These are phyloP conservation scores for Ciconia nigra DNA, from an alignment of 2,797 vertebrate genomes.

Conservation along the genomic window DNA sequence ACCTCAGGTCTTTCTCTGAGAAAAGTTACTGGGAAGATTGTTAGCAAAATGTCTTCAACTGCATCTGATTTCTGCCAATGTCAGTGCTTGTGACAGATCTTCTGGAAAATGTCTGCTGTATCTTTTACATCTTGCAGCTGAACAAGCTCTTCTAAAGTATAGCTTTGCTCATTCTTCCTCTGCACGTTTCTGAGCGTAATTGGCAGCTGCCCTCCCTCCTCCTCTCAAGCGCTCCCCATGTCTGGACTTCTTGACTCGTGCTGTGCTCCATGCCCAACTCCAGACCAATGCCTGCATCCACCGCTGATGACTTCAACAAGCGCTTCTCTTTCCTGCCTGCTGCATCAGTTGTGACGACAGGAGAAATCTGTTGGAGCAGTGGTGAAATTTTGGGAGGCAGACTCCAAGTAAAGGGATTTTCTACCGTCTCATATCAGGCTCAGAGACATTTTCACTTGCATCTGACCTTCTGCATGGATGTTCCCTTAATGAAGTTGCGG, in stretches of 20 bases:
- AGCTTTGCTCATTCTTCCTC: not conserved
- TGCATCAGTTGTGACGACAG: not conserved
- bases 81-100: not conserved
- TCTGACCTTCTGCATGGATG: not conserved
- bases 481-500: not conserved
- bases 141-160: not conserved
- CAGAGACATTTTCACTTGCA: not conserved
- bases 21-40: not conserved
- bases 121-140: not conserved
- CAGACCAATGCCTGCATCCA: not conserved
- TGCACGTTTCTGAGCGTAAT: rapidly evolving
- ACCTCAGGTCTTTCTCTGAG: not conserved
- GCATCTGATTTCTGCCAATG: not conserved
- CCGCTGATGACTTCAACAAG: not conserved
- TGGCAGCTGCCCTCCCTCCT: not conserved
- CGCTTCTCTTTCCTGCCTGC: not conserved
- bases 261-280: not conserved
- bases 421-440: not conserved
- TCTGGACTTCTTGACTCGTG: not conserved
- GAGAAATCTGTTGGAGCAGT: not conserved
- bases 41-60: not conserved
- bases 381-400: not conserved
- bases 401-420: not conserved
- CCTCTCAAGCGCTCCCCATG: not conserved
- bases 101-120: not conserved